Conservation (phyloP, 2,113 vertebrate species). For the Poeciliopsis retropinna region DNA sequence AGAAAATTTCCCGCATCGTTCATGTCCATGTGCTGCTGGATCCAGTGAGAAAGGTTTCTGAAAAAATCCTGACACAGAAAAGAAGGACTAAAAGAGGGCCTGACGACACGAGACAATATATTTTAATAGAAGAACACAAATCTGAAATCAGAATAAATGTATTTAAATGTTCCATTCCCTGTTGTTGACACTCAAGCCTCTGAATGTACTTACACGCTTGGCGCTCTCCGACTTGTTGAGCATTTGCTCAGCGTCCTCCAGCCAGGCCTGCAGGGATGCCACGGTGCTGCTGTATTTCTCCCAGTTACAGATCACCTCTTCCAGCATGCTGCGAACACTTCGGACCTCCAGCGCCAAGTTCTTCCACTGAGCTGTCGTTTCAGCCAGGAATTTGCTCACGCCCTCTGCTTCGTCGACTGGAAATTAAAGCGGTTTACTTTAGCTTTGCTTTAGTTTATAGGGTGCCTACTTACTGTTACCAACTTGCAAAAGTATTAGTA, state of each 20-base stretch:
- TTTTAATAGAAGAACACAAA: neutral
- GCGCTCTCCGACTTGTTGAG: slow-evolving; percentile 89
- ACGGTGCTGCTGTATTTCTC: slow-evolving; percentile 92
- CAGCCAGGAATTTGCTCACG: slow-evolving; percentile 91
- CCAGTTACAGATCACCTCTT: slow-evolving; percentile 97
- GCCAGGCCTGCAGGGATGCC: slow-evolving; percentile 93
- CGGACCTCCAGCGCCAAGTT: slow-evolving; percentile 94
- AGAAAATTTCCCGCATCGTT: slow-evolving; percentile 98
- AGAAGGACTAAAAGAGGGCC: rapidly evolving
- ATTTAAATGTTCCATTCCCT: neutral
- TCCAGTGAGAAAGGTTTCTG: slow-evolving; percentile 84
- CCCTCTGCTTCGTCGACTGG: slow-evolving; percentile 92
- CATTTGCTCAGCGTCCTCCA: slow-evolving; percentile 97
- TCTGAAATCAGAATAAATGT: neutral
- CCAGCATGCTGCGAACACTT: slow-evolving; percentile 96
- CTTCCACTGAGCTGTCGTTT: slow-evolving; percentile 92
- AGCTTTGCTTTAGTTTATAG: neutral
- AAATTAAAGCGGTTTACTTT: slow-evolving; percentile 6
- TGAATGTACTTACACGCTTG: slow-evolving; percentile 85
- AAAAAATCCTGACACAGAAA: slow-evolving; percentile 81
- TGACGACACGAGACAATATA: neutral
- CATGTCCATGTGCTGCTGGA: slow-evolving; percentile 96
- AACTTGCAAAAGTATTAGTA: neutral
- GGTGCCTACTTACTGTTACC: neutral
- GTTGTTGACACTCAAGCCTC: neutral